Percentiles rank a stretch among this genome's conserved stretches.
Evolutionary conservation across 2,797 vertebrate genomes (phyloP).

Genomic region (Sebastiscus tertius): DNA sequence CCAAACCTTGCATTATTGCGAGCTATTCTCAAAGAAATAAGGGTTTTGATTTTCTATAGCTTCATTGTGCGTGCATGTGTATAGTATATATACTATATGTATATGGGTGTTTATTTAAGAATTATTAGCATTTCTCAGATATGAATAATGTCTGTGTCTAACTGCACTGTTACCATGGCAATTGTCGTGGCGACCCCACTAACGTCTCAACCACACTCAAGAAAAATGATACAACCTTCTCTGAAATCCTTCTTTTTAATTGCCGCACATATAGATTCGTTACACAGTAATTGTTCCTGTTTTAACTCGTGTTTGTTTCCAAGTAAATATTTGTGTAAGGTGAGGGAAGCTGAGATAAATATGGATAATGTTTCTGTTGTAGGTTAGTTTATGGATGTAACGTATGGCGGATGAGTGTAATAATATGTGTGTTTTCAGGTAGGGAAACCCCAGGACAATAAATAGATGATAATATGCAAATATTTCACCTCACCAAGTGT

Average conservation of each 20-base stretch:
- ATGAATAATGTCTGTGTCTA: slow-evolving; percentile 26
- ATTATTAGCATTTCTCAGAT: slow-evolving; percentile 12
- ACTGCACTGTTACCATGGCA: slow-evolving; percentile 67
- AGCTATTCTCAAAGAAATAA: slow-evolving; percentile 62
- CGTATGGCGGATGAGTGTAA: background rate
- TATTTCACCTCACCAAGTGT: background rate
- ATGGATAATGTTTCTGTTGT: slow-evolving; percentile 1
- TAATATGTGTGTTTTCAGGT: background rate
- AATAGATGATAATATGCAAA: background rate
- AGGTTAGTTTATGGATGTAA: slow-evolving; percentile 8
- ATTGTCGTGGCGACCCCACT: slow-evolving; percentile 51
- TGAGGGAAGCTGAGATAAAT: slow-evolving; percentile 4
- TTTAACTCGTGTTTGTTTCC: background rate
- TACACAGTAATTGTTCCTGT: background rate
- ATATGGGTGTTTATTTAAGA: background rate
- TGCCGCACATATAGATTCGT: background rate
- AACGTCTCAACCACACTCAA: slow-evolving; percentile 3
- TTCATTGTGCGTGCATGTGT: slow-evolving; percentile 23
- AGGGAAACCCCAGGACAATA: background rate
- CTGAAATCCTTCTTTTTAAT: slow-evolving; percentile 23
- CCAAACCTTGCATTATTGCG: slow-evolving; percentile 56
- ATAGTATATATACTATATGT: background rate
- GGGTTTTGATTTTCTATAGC: slow-evolving; percentile 48
- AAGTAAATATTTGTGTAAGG: slow-evolving; percentile 17
- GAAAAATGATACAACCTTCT: slow-evolving; percentile 14